Evolutionary conservation across 2,113 vertebrate species (phyloP).

Genomic region (Nothocercus nigrocapillus): DNA sequence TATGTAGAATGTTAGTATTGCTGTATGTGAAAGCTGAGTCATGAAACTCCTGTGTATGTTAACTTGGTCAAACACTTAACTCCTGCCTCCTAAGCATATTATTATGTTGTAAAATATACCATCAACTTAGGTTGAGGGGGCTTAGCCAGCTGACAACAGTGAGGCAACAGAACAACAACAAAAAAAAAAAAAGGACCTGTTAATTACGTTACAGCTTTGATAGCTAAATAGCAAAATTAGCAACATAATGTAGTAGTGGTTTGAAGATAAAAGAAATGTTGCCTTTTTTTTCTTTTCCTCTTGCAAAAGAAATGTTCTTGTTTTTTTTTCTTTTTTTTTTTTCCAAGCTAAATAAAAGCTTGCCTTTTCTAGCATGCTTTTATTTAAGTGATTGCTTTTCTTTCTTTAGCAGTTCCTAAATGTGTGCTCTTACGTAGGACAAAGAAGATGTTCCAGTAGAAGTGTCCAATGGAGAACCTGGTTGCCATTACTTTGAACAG

Average conservation of each 20-base stretch:
- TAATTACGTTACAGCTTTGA: background rate
- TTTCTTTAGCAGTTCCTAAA: background rate
- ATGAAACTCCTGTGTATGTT: background rate
- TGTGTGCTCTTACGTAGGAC: slow-evolving; percentile 79
- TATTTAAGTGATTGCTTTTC: background rate
- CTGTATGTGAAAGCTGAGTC: background rate
- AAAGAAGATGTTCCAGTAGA: slow-evolving; percentile 95
- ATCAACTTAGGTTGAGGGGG: background rate
- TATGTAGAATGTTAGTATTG: background rate
- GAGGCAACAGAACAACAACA: background rate
- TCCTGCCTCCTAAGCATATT: background rate
- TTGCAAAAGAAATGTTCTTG: background rate
- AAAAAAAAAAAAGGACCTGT: background rate
- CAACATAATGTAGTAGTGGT: rapidly evolving
- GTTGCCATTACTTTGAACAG: slow-evolving; percentile 96
- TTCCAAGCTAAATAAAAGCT: no score
- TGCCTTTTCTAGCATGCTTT: background rate
- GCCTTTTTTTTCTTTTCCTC: background rate
- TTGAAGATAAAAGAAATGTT: background rate
- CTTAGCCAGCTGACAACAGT: background rate
- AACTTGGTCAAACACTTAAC: background rate
- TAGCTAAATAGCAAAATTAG: background rate
- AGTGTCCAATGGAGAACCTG: slow-evolving; percentile 93
- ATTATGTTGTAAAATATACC: background rate
- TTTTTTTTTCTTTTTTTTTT: background rate